A percentile compares a stretch with the other conserved stretches of the same genome.
These are phyloP conservation scores for Nycticryphes semicollaris DNA, from an alignment of 2,113 vertebrate species.

Conservation along the genomic window DNA sequence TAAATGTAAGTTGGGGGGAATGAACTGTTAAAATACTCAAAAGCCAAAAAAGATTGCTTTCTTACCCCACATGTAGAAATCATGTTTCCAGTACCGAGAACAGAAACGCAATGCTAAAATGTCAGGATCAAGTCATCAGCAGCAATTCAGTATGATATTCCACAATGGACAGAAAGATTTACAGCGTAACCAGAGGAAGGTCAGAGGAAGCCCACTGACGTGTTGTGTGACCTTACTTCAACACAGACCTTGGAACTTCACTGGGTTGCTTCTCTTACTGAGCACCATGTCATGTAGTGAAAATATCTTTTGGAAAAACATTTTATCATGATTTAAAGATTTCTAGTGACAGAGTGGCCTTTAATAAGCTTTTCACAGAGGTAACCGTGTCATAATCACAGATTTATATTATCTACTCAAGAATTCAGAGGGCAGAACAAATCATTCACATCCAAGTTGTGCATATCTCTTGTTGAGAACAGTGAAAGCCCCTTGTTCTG, in stretches of 20 bases:
- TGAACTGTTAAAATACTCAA: not conserved
- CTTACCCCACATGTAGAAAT: not conserved
- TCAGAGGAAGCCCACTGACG: not conserved
- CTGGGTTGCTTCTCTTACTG: not conserved
- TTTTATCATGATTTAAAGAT: not conserved
- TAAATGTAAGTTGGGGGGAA: not conserved
- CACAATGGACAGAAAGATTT: not conserved
- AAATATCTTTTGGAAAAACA: not conserved
- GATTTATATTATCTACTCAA: not conserved
- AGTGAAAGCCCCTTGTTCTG: not conserved
- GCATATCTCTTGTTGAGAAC: not conserved
- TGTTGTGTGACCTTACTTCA: not conserved
- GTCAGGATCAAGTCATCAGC: not conserved
- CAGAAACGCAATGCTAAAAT: not conserved
- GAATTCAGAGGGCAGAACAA: not conserved
- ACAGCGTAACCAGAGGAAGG: not conserved
- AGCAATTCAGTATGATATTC: conserved; percentile 5
- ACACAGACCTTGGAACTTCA: not conserved
- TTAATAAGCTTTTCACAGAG: not conserved
- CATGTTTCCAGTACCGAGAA: not conserved
- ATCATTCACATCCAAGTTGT: not conserved
- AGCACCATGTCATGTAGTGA: not conserved
- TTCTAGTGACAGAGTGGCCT: not conserved
- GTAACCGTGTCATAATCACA: not conserved
- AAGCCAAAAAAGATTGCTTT: not conserved